phyloP scores from a whole-genome alignment of 1,140 invertebrate genomes.

The Octopus bimaculoides region DNA sequence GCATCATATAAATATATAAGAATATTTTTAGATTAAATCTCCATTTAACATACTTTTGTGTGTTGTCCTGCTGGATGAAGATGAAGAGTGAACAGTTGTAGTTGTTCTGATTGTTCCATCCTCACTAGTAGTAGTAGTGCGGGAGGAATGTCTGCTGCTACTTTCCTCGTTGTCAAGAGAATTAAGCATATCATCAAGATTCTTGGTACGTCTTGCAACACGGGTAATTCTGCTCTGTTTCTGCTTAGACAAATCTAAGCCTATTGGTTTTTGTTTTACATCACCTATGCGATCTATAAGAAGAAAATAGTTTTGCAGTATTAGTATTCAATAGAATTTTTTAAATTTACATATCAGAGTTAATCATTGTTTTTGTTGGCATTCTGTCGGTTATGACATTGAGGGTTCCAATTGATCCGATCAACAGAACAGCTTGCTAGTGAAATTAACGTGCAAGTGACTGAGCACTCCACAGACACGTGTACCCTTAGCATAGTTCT shows the following conservation, averaged over 20 bases:
- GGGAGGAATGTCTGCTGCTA: not conserved
- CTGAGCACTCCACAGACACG: no score
- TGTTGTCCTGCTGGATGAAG: not conserved
- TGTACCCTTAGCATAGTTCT: no score
- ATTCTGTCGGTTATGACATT: no score
- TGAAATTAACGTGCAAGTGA: no score
- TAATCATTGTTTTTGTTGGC: no score
- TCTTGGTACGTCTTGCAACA: not conserved
- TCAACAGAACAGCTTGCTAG: no score
- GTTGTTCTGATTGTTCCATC: not conserved
- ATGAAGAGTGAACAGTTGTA: not conserved
- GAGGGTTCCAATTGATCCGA: no score
- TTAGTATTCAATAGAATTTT: no score
- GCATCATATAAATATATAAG: no score
- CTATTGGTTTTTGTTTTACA: slow-evolving; percentile 6
- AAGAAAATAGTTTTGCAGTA: not conserved
- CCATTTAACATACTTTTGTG: not conserved
- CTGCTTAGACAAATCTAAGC: not conserved
- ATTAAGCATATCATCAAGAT: slow-evolving; percentile 1
- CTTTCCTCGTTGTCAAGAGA: not conserved
- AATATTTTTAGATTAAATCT: no score
- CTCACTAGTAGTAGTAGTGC: not conserved
- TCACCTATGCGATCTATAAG: slow-evolving; percentile 1
- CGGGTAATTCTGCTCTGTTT: not conserved
- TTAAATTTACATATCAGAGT: no score